Evolutionary conservation across 2,888 invertebrate species (phyloP), one percentile per base, ranked within the genome.

Genomic region (Scaptomyza cyrtandrae): DNA sequence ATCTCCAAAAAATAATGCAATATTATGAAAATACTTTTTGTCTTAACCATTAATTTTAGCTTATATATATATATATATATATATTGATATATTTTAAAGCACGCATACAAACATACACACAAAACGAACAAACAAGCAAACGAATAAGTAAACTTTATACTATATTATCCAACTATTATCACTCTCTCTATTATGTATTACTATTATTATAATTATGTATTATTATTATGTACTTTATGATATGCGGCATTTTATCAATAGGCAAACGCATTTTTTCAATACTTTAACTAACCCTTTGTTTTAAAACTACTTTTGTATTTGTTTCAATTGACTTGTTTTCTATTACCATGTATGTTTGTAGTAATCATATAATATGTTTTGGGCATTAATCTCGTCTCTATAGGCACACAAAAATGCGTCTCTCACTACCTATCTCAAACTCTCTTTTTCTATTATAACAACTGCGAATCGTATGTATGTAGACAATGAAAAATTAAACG

Each of bases 141-240:
- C 24, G 3, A 14, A 3, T 29, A 59, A 55, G 53, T 62, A 59
- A 59, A 48, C 39, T 14, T 62, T 59, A 56, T 48, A 48, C 58
- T 52, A 59, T 63, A 73, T 65, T 65, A 70, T 54, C 44, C 46
- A 63, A 46, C 62, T 62, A 67, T 76, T 59, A 55, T 60, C 77
- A 57, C 55, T 71, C 61, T 37, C 39, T 39, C 14, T 19, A 66
- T 75, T 66, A 76, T 66, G 59, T 66, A 74, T 61, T 41, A 41
- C 16, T 41, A 41, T 41, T 14, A 41, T 41, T 67, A 76, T 48
- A 70, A 71, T 66, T 57, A 67, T 75, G 16, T 67, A 76, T 48
- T 75, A 71, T 66, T 57, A 71, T 75, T 77, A 75, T 76, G 61
- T 77, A 41, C 41, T 16, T 68, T 67, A 74, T 73, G 49, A 44